A percentile compares a stretch with the other conserved stretches of the same genome.
Conservation (phyloP, 2,888 invertebrate species). For the Clepsis dumicolana region DNA sequence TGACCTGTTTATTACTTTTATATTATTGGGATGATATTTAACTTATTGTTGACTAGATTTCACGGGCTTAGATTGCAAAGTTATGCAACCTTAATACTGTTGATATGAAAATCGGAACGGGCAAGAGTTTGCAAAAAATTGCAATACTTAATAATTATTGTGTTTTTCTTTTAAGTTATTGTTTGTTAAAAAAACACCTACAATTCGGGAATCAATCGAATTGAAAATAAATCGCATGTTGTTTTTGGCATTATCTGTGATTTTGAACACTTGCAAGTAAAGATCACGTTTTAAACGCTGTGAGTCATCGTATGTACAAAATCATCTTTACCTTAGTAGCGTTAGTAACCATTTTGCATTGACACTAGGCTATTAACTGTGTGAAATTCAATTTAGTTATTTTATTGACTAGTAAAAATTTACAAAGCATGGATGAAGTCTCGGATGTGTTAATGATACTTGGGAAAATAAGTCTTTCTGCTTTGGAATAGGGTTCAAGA, state of each 20-base stretch:
- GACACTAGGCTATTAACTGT: constrained; percentile 4
- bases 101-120: too few relatives aligned
- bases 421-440: constrained; percentile 11
- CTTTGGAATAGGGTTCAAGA: too few relatives aligned
- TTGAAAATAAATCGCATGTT: neutral
- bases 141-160: neutral
- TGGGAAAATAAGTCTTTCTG: neutral
- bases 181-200: neutral
- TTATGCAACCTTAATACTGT: neutral
- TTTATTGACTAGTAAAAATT: constrained; percentile 32
- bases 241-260: neutral
- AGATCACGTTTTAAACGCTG: constrained; percentile 4
- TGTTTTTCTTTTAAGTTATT: neutral
- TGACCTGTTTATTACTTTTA: constrained; percentile 24
- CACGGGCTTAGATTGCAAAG: neutral
- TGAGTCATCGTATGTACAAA: constrained; percentile 35
- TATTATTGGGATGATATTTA: constrained; percentile 24
- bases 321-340: constrained; percentile 17
- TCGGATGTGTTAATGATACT: neutral
- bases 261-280: neutral
- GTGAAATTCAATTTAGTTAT: constrained; percentile 2
- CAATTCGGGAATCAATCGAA: neutral
- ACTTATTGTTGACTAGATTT: constrained; percentile 34
- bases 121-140: neutral
- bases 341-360: constrained; percentile 12